Conservation (phyloP, 1,140 invertebrate genomes). For the Drosophila pandora region DNA sequence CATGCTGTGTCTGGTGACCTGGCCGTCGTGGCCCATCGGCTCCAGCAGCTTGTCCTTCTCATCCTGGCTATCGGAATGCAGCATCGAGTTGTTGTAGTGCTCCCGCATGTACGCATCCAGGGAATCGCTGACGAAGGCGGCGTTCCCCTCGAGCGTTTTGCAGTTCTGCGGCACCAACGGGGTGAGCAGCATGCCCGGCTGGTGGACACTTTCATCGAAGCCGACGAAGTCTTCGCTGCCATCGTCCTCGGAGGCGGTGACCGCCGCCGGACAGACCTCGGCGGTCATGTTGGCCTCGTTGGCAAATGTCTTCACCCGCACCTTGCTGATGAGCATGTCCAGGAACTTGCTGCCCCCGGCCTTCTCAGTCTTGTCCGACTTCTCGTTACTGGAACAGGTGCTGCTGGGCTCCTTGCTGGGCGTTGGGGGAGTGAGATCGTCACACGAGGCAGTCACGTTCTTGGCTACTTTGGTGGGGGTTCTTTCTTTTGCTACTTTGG, state of each 20-base stretch:
- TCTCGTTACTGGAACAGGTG: slow-evolving; percentile 39
- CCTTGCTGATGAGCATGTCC: slow-evolving; percentile 78
- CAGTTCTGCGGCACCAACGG: slow-evolving; percentile 68
- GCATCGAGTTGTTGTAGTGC: slow-evolving; percentile 45
- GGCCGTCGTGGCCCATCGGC: slow-evolving; percentile 70
- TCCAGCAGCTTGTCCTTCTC: slow-evolving; percentile 57
- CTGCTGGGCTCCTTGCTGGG: slow-evolving; percentile 40
- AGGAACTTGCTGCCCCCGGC: slow-evolving; percentile 66
- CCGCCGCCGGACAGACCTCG: background rate
- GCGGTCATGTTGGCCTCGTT: slow-evolving; percentile 44
- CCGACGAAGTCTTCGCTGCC: slow-evolving; percentile 74
- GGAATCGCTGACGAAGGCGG: slow-evolving; percentile 71
- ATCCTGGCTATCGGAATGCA: background rate
- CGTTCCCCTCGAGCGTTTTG: slow-evolving; percentile 51
- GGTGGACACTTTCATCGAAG: slow-evolving; percentile 71
- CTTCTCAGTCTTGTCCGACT: slow-evolving; percentile 45
- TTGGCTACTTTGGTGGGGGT: slow-evolving; percentile 24
- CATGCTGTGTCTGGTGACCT: slow-evolving; percentile 64
- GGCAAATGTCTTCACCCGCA: slow-evolving; percentile 65
- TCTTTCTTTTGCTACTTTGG: slow-evolving; percentile 15
- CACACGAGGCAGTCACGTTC: background rate
- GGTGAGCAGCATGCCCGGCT: slow-evolving; percentile 78
- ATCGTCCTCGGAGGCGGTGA: slow-evolving; percentile 21
- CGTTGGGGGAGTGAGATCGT: slow-evolving; percentile 30
- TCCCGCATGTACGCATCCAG: slow-evolving; percentile 72